Evolutionary conservation across 2,888 invertebrate genomes (phyloP), one percentile per base, ranked within the genome.

Genomic region (Mythimna vitellina): DNA sequence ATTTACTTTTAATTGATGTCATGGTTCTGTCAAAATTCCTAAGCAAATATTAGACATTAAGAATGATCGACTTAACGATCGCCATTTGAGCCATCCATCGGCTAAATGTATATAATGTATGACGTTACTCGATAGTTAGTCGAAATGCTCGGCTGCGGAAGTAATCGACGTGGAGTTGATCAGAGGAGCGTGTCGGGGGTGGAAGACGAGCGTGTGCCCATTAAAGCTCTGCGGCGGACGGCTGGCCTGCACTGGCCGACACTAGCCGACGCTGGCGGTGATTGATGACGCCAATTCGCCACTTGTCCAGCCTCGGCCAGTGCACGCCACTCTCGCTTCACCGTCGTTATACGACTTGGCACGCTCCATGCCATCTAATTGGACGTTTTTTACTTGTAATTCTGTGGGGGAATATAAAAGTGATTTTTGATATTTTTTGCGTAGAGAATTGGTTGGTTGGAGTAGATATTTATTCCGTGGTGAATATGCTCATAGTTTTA

Each of bases 221-320:
- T 93, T 93, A 92, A 91, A 92, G 89, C 91, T 87, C 89, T 92
- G 92, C 88, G 89, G 89, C 88, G 88, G 90, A 90, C 90, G 91
- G 89, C 88, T 85, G 22, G 77, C 60, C 77, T 58, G 46, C 58
- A 14, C 46, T 77, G 84, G 80, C 78, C 22, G 58, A 38, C 58
- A 38, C 88, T 85, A 29, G 77, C 60, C 78, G 58, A 35, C 77
- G 46, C 46, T 73, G 84, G 80, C 78, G 78, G 91, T 94, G 95
- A 95, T 95, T 95, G 95, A 95, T 95, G 94, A 93, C 88, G 92
- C 90, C 93, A 94, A 94, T 94, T 92, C 93, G 91, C 93, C 91
- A 92, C 92, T 93, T 91, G 92, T 89, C 92, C 91, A 87, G 89
- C 80, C 77, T 75, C 78, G 68, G 78, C 64, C 81, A 75, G 71